Evolutionary conservation across 1,140 invertebrate species (phyloP), one percentile per base, ranked within the genome.

Genomic region (Ephestia elutella): DNA sequence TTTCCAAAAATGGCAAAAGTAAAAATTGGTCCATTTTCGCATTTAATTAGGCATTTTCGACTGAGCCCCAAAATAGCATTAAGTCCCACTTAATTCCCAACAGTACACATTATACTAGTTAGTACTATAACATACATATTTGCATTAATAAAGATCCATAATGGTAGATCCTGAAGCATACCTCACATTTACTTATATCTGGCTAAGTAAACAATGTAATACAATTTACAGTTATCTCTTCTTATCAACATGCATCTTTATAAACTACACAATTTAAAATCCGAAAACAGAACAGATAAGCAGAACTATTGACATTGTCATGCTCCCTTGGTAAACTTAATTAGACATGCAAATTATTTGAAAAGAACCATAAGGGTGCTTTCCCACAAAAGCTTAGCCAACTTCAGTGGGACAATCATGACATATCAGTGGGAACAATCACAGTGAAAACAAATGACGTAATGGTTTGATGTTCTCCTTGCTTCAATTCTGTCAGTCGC

Each of bases 221-320:
- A 53, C 7, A 53, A 53, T 21, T 10, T 53, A 53, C 50, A 53
- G 20, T 53, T 53, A 53, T 53, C 15, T 49, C 20, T 19, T 49
- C 50, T 69, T 67, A 63, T 63, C 60, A 65, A 59, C 65, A 74
- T 71, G 72, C 68, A 65, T 49, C 54, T 57, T 57, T 58, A 44
- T 59, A 56, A 54, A 59, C 44, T 59, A 60, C 55, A 30, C 51
- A 30, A 57, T 56, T 59, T 58, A 64, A 60, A 60, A 50, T 63
- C 59, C 44, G 57, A 70, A 68, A 19, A 67, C 57, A 65, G 30
- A 64, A 70, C 53, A 70, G 56, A 71, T 62, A 70, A 71, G 66
- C 62, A 54, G 21, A 67, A 30, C 57, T 56, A 66, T 73, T 55
- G 59, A 66, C 57, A 59, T 65, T 58, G 28, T 71, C 75, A 78